These are phyloP conservation scores for Brachyistius frenatus DNA, from an alignment of 2,113 vertebrate genomes.

Conservation along the genomic window DNA sequence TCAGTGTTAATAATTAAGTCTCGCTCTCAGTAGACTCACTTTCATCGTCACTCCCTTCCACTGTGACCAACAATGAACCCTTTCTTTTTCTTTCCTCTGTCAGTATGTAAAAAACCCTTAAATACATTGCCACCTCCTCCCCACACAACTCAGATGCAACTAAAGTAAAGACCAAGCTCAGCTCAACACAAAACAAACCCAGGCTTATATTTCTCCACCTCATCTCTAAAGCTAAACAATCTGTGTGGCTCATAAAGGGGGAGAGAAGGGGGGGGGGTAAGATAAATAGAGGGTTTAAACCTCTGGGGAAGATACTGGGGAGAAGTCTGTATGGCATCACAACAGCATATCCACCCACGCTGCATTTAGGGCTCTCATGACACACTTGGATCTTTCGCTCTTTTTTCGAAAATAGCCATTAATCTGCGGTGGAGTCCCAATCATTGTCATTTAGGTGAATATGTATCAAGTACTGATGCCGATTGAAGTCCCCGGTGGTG, in stretches of 20 bases:
- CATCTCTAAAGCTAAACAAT: conserved; percentile 27
- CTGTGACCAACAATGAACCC: not conserved
- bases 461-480: conserved; percentile 14
- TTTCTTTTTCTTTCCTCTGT: not conserved
- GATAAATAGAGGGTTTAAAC: conserved; percentile 40
- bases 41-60: conserved; percentile 11
- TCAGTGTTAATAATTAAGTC: conserved; percentile 54
- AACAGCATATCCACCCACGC: conserved; percentile 59
- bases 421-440: not conserved
- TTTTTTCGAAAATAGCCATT: not conserved
- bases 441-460: conserved; percentile 6
- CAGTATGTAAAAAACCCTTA: not conserved
- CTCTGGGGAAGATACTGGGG: conserved; percentile 29
- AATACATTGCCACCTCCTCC: not conserved
- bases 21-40: conserved; percentile 10
- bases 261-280: not conserved
- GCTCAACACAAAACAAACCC: conserved; percentile 1
- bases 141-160: not conserved
- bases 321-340: conserved; percentile 43
- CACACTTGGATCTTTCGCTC: conserved; percentile 16
- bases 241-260: conserved; percentile 16
- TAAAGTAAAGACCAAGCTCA: not conserved
- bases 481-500: not conserved
- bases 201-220: conserved; percentile 6
- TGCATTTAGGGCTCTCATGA: conserved; percentile 31